Evolutionary conservation across 1,140 invertebrate genomes (phyloP).

Genomic region (Rhopalosiphum padi): DNA sequence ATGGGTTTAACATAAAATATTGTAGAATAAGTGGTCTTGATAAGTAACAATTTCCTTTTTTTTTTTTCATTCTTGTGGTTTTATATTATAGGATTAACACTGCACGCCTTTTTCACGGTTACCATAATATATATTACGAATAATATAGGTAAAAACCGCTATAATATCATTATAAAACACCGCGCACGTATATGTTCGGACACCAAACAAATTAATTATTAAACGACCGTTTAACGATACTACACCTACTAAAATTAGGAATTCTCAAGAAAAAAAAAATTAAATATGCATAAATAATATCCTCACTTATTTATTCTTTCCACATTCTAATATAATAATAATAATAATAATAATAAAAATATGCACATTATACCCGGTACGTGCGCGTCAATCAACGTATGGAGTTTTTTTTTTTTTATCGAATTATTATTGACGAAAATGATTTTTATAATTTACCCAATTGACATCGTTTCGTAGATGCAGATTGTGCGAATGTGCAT

Average conservation of each 20-base stretch:
- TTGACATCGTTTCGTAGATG: background rate
- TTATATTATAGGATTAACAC: background rate
- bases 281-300: background rate
- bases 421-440: background rate
- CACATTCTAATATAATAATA: background rate
- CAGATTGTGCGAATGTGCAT: background rate
- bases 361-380: background rate
- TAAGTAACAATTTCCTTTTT: background rate
- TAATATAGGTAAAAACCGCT: background rate
- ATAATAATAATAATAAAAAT: background rate
- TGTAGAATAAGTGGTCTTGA: background rate
- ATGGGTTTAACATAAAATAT: background rate
- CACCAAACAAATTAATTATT: conserved; percentile 17
- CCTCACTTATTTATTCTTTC: background rate
- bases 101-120: background rate
- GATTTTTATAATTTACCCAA: background rate
- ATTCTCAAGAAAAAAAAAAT: background rate
- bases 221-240: background rate
- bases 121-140: background rate
- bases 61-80: background rate
- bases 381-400: background rate
- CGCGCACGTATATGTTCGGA: background rate
- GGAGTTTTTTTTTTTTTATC: background rate
- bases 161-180: no score
- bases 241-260: background rate